Evolutionary conservation across 2,113 vertebrate genomes (phyloP).

Genomic region (Melierax canorus): DNA sequence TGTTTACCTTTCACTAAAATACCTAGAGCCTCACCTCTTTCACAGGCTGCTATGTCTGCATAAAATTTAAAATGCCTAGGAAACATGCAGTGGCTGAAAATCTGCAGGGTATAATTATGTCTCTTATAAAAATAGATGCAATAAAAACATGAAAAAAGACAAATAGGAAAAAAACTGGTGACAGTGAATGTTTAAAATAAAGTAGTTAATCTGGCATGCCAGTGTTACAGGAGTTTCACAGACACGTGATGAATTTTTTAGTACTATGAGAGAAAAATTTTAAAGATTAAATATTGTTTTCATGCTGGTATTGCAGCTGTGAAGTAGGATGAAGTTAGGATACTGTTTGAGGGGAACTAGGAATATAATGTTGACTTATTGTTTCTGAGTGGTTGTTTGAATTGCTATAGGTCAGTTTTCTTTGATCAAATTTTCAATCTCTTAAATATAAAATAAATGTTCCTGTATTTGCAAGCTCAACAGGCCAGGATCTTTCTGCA

Average conservation of each 20-base stretch:
- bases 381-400: neutral
- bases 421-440: neutral
- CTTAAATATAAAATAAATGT: neutral
- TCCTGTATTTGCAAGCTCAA: neutral
- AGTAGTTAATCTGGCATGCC: neutral
- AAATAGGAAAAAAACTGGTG: neutral
- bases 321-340: neutral
- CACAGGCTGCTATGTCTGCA: neutral
- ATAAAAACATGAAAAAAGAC: neutral
- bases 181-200: neutral
- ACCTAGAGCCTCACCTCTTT: neutral
- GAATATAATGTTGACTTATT: fast-evolving
- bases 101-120: neutral
- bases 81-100: neutral
- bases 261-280: neutral
- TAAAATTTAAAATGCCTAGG: neutral
- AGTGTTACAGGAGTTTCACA: neutral
- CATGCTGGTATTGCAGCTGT: neutral
- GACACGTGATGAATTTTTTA: neutral
- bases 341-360: neutral
- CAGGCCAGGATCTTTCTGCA: neutral
- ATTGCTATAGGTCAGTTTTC: neutral
- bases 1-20: neutral
- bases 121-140: neutral
- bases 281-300: neutral